These are phyloP conservation scores for Caradrina clavipalpis DNA, from an alignment of 2,888 invertebrate genomes.

Conservation along the genomic window DNA sequence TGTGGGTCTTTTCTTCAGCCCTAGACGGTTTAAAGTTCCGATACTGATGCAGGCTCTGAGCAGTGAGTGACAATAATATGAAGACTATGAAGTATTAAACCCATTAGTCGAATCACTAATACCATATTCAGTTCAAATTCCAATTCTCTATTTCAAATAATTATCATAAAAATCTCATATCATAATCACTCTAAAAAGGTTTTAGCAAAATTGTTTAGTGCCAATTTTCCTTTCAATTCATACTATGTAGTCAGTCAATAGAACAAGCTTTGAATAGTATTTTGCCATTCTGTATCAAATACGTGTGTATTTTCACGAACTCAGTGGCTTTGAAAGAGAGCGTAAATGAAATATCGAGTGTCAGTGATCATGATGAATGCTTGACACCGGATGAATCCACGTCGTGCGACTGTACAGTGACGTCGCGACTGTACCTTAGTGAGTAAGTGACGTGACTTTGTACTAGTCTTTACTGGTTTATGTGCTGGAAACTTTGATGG, in stretches of 20 bases:
- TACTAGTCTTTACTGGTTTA: not conserved
- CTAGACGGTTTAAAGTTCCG: no score
- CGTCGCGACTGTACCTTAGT: not conserved
- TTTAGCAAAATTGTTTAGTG: slow-evolving; percentile 25
- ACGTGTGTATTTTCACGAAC: slow-evolving; percentile 7
- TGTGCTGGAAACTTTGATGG: not conserved
- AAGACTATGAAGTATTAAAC: not conserved
- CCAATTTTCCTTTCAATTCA: slow-evolving; percentile 18
- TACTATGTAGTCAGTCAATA: not conserved
- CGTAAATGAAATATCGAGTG: slow-evolving; percentile 34
- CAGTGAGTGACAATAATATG: no score
- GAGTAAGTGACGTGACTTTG: slow-evolving; percentile 7
- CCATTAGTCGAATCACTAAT: not conserved
- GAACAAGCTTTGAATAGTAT: not conserved
- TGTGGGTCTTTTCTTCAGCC: not conserved
- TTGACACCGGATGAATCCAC: slow-evolving; percentile 18
- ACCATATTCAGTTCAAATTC: not conserved
- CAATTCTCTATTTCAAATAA: slow-evolving; percentile 28
- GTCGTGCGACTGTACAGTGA: not conserved
- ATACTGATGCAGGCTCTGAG: no score
- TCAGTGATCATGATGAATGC: slow-evolving; percentile 35
- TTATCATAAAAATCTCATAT: slow-evolving; percentile 8
- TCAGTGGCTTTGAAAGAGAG: slow-evolving; percentile 12
- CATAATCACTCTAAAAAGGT: slow-evolving; percentile 18
- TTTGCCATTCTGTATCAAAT: slow-evolving; percentile 10